phyloP scores from a whole-genome alignment of 30 jellyfish, hydroid and myxozoan genomes.

The Hydractinia symbiolongicarpus region DNA sequence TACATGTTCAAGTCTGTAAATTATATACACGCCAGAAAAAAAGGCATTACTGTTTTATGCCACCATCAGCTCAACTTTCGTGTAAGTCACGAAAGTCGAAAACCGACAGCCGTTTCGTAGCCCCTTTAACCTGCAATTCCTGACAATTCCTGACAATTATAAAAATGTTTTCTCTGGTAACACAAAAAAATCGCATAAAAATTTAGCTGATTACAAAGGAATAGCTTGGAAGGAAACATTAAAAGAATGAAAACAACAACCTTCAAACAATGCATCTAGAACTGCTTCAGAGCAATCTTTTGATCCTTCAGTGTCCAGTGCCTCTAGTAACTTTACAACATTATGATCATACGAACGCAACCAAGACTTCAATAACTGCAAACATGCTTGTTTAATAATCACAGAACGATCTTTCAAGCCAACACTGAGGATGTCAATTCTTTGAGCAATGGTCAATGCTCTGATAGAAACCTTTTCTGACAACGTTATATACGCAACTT shows the following conservation, averaged over 20 bases:
- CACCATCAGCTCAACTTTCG: too few relatives aligned
- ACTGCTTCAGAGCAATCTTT: conserved; percentile 52
- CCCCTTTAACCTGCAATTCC: too few relatives aligned
- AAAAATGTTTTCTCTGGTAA: too few relatives aligned
- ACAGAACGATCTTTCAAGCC: conserved; percentile 83
- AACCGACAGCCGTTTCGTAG: too few relatives aligned
- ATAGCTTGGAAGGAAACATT: too few relatives aligned
- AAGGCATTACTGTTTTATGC: too few relatives aligned
- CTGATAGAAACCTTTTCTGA: conserved; percentile 68
- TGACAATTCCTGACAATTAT: too few relatives aligned
- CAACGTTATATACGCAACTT: conserved; percentile 61
- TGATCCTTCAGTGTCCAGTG: conserved; percentile 83
- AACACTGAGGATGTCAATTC: conserved; percentile 47
- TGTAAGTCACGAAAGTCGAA: too few relatives aligned
- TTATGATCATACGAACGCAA: conserved; percentile 45
- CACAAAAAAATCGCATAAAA: too few relatives aligned
- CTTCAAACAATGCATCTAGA: conserved; percentile 61
- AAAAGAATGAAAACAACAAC: conserved; percentile 19
- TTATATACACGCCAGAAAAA: too few relatives aligned
- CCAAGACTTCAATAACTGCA: conserved; percentile 68
- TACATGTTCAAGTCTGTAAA: too few relatives aligned
- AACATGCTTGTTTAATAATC: conserved; percentile 62
- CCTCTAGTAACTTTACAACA: conserved; percentile 49
- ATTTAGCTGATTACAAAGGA: too few relatives aligned
- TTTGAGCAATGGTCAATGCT: conserved; percentile 82